Conservation (phyloP, 2,113 vertebrate genomes). For the Halichoeres trimaculatus region DNA sequence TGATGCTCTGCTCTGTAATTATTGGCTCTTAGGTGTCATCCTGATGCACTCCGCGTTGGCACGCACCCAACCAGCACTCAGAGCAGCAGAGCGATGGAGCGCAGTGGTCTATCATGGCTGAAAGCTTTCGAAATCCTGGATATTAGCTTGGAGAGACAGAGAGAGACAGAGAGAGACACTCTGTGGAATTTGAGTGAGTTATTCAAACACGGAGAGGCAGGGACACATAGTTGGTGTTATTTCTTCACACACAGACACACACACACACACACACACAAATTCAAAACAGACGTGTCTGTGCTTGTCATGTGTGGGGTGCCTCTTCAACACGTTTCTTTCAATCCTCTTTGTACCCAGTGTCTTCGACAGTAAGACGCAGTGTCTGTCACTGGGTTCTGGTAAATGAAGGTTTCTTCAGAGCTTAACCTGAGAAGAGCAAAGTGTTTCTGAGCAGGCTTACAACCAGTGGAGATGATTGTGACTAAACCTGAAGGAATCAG, state of each 20-base stretch:
- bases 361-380: neutral
- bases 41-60: slow-evolving; percentile 49
- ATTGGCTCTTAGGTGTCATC: slow-evolving; percentile 70
- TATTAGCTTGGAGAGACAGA: slow-evolving; percentile 32
- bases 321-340: slow-evolving; percentile 23
- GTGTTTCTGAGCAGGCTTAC: neutral
- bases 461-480: neutral
- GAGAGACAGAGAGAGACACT: slow-evolving; percentile 10
- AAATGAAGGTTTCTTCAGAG: too few relatives aligned
- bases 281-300: slow-evolving; percentile 60
- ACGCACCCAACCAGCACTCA: slow-evolving; percentile 39
- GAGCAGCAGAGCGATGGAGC: slow-evolving; percentile 13
- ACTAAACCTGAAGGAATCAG: too few relatives aligned
- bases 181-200: slow-evolving; percentile 15
- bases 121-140: slow-evolving; percentile 46
- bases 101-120: slow-evolving; percentile 26
- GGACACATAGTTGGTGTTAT: slow-evolving; percentile 36
- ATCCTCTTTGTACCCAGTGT: slow-evolving; percentile 6
- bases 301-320: slow-evolving; percentile 40
- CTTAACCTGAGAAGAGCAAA: neutral
- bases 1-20: slow-evolving; percentile 67
- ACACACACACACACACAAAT: slow-evolving; percentile 17
- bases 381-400: neutral
- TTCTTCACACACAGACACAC: slow-evolving; percentile 23
- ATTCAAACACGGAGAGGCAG: slow-evolving; percentile 27